Conservation (phyloP, 2,888 invertebrate genomes). For the Erannis defoliaria region DNA sequence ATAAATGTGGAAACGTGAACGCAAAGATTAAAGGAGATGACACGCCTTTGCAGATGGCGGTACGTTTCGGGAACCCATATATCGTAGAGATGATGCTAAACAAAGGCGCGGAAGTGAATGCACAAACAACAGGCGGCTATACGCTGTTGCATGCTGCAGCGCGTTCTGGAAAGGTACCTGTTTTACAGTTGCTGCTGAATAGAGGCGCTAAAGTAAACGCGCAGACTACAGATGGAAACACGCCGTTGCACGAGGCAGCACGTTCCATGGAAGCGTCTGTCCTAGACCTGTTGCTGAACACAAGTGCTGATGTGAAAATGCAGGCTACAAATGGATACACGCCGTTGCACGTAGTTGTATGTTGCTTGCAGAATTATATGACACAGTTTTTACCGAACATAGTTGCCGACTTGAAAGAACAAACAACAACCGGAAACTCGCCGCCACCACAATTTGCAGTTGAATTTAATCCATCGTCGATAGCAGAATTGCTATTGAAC, state of each 20-base stretch:
- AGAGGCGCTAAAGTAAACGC: too few species aligned
- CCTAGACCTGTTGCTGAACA: not conserved
- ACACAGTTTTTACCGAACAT: not conserved
- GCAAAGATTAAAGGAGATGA: not conserved
- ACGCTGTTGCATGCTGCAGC: not conserved
- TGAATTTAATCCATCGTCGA: too few species aligned
- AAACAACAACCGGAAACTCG: not conserved
- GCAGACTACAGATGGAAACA: too few species aligned
- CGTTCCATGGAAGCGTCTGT: not conserved
- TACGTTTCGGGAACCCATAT: too few species aligned
- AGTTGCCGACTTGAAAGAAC: slow-evolving; percentile 20
- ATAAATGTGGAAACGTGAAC: not conserved
- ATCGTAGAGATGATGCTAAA: too few species aligned
- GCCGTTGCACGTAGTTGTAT: not conserved
- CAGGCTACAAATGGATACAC: not conserved
- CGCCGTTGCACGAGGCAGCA: too few species aligned
- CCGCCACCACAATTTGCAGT: not conserved
- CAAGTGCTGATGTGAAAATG: not conserved
- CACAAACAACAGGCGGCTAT: too few species aligned
- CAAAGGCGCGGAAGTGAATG: too few species aligned
- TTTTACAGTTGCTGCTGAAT: too few species aligned
- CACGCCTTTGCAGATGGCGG: not conserved
- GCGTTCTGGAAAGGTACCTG: not conserved
- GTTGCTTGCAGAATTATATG: not conserved
- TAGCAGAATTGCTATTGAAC: slow-evolving; percentile 31